Base-by-base conservation (phyloP, 2,113 vertebrate genomes). In the Typhlomys cinereus region DNA sequence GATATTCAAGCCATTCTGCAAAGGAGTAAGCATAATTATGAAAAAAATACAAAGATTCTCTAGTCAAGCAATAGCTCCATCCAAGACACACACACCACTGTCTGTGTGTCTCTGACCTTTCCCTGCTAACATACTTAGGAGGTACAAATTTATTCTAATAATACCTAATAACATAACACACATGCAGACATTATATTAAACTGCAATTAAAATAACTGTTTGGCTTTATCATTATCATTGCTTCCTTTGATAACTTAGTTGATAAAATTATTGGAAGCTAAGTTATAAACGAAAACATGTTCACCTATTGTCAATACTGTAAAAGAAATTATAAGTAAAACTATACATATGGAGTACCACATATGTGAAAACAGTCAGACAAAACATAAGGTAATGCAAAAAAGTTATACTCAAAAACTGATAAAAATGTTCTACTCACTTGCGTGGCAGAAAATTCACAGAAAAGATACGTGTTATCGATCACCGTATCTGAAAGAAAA, bases 1-100 rank as follows among this genome's bases (percentile, higher is more conserved):
- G 94, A 99, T 96, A 29, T 93, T 88, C 81, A 99, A 96, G 1
- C 4, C 1, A 44, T 97, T 98, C 99, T 99, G 93, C 64, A 97
- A 97, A 82, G 97, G 8, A 95, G 13, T 34, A 86, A 73, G 21
- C 46, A 96, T 27, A 95, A 31, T 54, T 36, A 74, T 76, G 46
- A 39, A 46, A 27, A 89, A 84, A 89, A 46, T 18, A 36, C 5
- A 27, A 18, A 59, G 13, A 36, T 73, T 41, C 29, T 50, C 48
- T 73, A 70, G 50, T 34, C 12, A 27, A 7, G 61, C 75, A 36
- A 69, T 67, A 7, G 39, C 3, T 54, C 7, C 57, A 75, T 20
- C 6, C 6, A 39, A 59, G 20, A 50, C 61, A 39, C 15, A n/a
- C 36, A 7, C 25, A 36, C 34, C 12, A 14, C 81, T 31, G 2